phyloP scores from a whole-genome alignment of 2,113 vertebrate species.

The Strix aluco region DNA sequence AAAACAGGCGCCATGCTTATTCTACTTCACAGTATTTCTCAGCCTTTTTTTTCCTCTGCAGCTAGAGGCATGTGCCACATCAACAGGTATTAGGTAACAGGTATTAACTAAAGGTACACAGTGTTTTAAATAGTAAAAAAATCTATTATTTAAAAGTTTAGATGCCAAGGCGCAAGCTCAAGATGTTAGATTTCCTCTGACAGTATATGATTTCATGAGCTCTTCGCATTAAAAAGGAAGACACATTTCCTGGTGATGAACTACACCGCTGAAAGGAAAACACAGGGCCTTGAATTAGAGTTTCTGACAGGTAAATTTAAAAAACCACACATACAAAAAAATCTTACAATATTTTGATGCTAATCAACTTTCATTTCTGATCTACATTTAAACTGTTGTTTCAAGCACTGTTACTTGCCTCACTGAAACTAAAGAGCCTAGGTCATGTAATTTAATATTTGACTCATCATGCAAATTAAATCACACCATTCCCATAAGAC shows the following conservation, averaged over 20 bases:
- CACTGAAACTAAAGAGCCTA: constrained; percentile 21
- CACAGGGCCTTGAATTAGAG: not conserved
- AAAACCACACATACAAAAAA: not conserved
- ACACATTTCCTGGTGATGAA: not conserved
- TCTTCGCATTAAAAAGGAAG: not conserved
- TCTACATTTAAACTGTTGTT: not conserved
- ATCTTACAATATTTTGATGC: not conserved
- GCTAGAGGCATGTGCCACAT: not conserved
- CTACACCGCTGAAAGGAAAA: not conserved
- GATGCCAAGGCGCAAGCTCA: not conserved
- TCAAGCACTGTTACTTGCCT: not conserved
- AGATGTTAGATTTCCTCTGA: not conserved
- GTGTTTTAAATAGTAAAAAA: not conserved
- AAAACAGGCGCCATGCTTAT: not conserved
- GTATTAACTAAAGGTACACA: not conserved
- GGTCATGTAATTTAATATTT: constrained; percentile 52
- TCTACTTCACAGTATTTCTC: not conserved
- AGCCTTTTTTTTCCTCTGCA: not conserved
- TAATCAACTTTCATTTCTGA: not conserved
- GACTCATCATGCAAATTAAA: constrained; percentile 57
- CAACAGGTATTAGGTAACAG: not conserved
- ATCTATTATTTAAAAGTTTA: not conserved
- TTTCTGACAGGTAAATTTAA: not conserved
- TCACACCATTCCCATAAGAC: constrained; percentile 30
- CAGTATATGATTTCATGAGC: not conserved